Evolutionary conservation across 2,888 invertebrate genomes (phyloP), one percentile per base, ranked within the genome.

Genomic region (Dorcus hopei): DNA sequence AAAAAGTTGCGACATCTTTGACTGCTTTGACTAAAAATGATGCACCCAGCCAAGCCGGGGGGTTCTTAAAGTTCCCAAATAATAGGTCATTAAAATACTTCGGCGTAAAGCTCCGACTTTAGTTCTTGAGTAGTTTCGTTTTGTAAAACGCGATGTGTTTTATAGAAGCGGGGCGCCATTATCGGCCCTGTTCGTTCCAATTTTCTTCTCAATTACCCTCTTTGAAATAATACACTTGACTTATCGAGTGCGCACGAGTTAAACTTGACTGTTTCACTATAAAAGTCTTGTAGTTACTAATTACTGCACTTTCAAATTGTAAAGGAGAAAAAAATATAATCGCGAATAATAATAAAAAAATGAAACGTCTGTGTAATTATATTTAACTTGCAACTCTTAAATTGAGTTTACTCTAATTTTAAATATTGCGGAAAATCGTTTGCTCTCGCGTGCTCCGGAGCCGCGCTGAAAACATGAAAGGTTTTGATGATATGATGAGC

Each of bases 201-300:
- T 61, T 61, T 61, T 61, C 61, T 52, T 54, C 61, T 55, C 61
- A 58, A 61, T 61, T 61, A 61, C 58, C 58, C 61, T 54, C 54
- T 61, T 61, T 61, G 54, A 61, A 61, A 58, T 52, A 58, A 59
- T 59, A 52, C 49, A 52, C 45, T 55, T 56, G 54, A 59, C 43
- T 53, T 43, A 47, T 52, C 49, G 41, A 59, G 50, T 51, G 16
- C 16, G 16, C 16, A 51, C 51, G 16, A 42, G 14, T 39, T 16
- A 51, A 51, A n/a, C 39, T 51, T 11, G 40, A 33, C 26, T 33
- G 26, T 1, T 33, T 33, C 26, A 33, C 26, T 33, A 33, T 4
- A 33, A 33, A 33, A 33, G 26, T 33, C 3, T 33, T 6, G 26
- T 33, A 14, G 14, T 14, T 14, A 33, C 7, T 33, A 33, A 33